phyloP scores from a whole-genome alignment of 2,797 vertebrate species.

The Gadopsis marmoratus region DNA sequence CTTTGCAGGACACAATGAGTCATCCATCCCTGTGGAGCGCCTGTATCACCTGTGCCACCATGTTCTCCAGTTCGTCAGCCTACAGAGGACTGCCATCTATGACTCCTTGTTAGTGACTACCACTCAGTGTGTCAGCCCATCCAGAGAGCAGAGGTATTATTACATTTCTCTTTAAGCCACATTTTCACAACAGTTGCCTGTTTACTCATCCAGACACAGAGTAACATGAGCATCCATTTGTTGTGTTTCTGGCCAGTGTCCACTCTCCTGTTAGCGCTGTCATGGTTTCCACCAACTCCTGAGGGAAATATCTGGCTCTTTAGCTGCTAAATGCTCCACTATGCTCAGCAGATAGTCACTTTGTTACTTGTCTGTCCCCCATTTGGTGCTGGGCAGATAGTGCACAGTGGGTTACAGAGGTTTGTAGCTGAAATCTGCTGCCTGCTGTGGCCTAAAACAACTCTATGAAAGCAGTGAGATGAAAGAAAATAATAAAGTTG shows the following conservation, averaged over 20 bases:
- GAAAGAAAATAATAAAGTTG: neutral
- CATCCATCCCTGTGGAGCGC: constrained; percentile 78
- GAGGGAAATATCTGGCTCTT: neutral
- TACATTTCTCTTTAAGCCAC: neutral
- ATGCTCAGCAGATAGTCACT: neutral
- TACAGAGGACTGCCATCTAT: constrained; percentile 88
- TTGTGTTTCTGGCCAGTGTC: neutral
- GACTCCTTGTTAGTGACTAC: constrained; percentile 85
- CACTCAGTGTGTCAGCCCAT: constrained; percentile 82
- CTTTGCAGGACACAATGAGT: constrained; percentile 90
- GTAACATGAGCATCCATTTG: neutral
- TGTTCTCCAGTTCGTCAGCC: constrained; percentile 90
- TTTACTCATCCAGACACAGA: neutral
- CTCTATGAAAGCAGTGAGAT: neutral
- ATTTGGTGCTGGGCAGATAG: neutral
- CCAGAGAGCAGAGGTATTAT: constrained; percentile 90
- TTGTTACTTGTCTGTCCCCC: neutral
- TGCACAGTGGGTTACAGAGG: no score
- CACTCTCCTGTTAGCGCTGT: neutral
- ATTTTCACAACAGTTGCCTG: neutral
- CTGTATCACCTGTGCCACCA: constrained; percentile 85
- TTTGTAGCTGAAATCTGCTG: neutral
- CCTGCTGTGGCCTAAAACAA: neutral
- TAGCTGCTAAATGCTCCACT: neutral
- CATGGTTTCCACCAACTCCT: neutral